Evolutionary conservation across 2,888 invertebrate species (phyloP), one percentile per base, ranked within the genome.

Genomic region (Pollenia angustigena): DNA sequence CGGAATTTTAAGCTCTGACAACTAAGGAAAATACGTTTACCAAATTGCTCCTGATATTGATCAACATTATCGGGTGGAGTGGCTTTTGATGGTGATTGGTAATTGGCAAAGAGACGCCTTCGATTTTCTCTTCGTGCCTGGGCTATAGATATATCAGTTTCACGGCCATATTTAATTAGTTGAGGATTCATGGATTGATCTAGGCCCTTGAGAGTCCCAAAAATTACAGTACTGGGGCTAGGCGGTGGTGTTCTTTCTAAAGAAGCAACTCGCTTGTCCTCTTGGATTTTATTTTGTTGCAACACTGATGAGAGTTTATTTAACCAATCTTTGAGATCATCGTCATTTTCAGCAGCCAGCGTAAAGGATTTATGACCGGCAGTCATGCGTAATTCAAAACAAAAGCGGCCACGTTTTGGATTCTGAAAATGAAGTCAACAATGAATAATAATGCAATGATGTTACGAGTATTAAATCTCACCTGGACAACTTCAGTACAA

Each of bases 141-240:
- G 23, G 97, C 96, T 90, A 98, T 97, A 32, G 97, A 97, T 88
- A 96, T 95, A 90, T 98, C 98, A 0, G 98, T 98, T 94, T 98
- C 98, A 50, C 97, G 95, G 0, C 98, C 97, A 92, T 98, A 98
- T 92, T 97, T 96, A 92, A 97, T 97, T 76, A 98, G 94, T 90
- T 98, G 97, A 0, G 98, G 98, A 94, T 98, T 98, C 96, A 98
- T 97, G 90, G 97, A 97, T 92, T 98, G 97, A 90, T 98, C 98
- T 62, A 98, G 94, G 0, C 97, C 97, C 92, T 97, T 97, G 0
- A 98, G 94, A 0, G 98, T 98, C 7, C 97, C 97, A 92, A 96
- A 97, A 6, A 95, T 95, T 44, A 95, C 94, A n/a, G 94, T 93
- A 88, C 94, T 95, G 81, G 94, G 95, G 80, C 95, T 95, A 56